phyloP scores from a whole-genome alignment of 2,113 vertebrate genomes.

The Gila orcuttii region DNA sequence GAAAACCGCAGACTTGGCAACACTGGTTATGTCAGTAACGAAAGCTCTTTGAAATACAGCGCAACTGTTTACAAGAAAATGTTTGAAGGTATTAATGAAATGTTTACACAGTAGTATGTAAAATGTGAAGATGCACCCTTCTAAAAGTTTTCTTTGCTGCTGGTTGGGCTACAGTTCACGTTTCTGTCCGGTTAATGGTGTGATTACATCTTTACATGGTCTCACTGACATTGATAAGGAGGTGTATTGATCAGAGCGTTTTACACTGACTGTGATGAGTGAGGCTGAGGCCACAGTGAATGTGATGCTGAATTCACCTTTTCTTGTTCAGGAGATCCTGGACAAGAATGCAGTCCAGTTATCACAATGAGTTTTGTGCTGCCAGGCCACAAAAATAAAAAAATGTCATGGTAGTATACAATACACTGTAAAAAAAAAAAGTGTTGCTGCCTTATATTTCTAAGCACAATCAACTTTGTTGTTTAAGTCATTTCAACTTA shows the following conservation, averaged over 20 bases:
- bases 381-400: neutral
- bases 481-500: no score
- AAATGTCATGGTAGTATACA: slow-evolving; percentile 7
- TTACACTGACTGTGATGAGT: slow-evolving; percentile 1
- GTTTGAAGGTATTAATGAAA: neutral
- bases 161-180: neutral
- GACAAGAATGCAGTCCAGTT: slow-evolving; percentile 39
- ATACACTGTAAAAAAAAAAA: no score
- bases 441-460: no score
- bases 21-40: neutral
- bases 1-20: no score
- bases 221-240: slow-evolving; percentile 20
- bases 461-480: no score
- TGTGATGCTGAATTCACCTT: slow-evolving; percentile 2
- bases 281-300: slow-evolving; percentile 32
- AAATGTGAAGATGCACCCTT: neutral
- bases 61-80: neutral
- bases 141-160: no score
- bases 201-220: neutral
- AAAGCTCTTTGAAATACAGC: neutral
- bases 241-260: slow-evolving; percentile 28
- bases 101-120: neutral
- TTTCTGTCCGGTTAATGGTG: neutral
- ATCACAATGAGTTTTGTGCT: slow-evolving; percentile 13
- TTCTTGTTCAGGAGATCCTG: slow-evolving; percentile 11